Evolutionary conservation across 1,140 invertebrate species (phyloP), one percentile per base, ranked within the genome.

Genomic region (Apis laboriosa): DNA sequence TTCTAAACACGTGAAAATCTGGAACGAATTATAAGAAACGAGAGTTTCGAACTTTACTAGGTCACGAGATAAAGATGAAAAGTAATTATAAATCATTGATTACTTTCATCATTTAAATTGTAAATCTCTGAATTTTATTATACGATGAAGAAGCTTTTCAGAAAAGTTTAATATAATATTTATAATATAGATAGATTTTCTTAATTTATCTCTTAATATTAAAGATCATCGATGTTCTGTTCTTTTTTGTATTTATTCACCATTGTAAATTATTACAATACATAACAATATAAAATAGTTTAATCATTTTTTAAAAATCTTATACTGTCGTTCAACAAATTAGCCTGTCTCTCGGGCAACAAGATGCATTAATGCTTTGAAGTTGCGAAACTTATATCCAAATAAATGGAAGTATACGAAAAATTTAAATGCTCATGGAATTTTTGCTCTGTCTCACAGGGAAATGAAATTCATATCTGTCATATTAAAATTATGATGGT

Each of bases 381-480:
- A 75, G 43, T 61, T 51, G 19, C n/a, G 28, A 55, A 43, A 43
- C 51, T 34, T 77, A 24, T 34, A 77, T 67, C 51, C 75, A 77
- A 77, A 66, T 51, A 66, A 77, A 66, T 64, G 74, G 49, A 76
- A 76, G 61, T 76, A 64, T 64, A 17, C 61, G 8, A 2, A 9
- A 43, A 75, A 61, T 76, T 76, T 76, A 76, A 55, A n/a, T 53
- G 12, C 12, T 55, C 63, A 51, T 56, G 51, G 34, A 53, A 67
- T 77, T 67, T 53, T 43, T 17, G 49, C 19, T 21, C 28, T 21
- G 51, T 21, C 61, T 43, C 28, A 55, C 19, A 9, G n/a, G 66
- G 12, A 7, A 12, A 67, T 77, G 53, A 77, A 77, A 55, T 77
- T 77, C 75, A 67, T 77, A 77, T 77, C 75, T 49, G 63, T 77